Percentiles rank a stretch among this genome's conserved stretches.
These are phyloP conservation scores for Anaspis maculata DNA, from an alignment of 2,888 invertebrate genomes.

Conservation along the genomic window DNA sequence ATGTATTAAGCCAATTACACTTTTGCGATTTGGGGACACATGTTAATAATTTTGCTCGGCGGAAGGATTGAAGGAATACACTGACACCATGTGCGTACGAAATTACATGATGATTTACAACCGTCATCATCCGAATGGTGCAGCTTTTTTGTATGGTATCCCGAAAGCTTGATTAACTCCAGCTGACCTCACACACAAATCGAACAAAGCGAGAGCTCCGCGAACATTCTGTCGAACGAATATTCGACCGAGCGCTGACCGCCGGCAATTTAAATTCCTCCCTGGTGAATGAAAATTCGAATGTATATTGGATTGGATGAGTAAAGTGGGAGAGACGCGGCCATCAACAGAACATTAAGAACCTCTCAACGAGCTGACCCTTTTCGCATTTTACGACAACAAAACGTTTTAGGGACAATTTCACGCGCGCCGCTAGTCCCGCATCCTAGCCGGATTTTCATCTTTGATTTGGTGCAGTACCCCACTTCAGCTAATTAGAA, in stretches of 20 bases:
- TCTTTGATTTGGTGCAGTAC: too few relatives aligned
- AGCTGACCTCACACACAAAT: slow-evolving; percentile 34
- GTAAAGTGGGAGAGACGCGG: slow-evolving; percentile 22
- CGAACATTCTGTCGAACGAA: slow-evolving; percentile 25
- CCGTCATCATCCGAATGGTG: slow-evolving; percentile 24
- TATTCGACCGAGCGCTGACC: slow-evolving; percentile 31
- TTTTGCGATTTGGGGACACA: too few relatives aligned
- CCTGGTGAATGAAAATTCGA: slow-evolving; percentile 28
- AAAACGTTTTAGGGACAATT: slow-evolving; percentile 6
- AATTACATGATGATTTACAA: slow-evolving; percentile 25
- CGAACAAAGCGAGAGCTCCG: slow-evolving; percentile 24
- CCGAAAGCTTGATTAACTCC: slow-evolving; percentile 33
- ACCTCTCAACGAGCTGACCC: slow-evolving; percentile 24
- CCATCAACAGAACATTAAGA: slow-evolving; percentile 24
- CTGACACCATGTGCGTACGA: not conserved
- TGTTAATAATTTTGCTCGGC: too few relatives aligned
- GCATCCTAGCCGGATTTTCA: too few relatives aligned
- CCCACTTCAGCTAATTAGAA: too few relatives aligned
- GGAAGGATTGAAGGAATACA: too few relatives aligned
- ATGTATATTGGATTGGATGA: slow-evolving; percentile 32
- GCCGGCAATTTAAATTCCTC: slow-evolving; percentile 35
- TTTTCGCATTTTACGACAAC: slow-evolving; percentile 19
- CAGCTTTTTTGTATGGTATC: slow-evolving; percentile 27
- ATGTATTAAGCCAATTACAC: not conserved
- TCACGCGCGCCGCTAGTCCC: too few relatives aligned